Evolutionary conservation across 2,888 invertebrate species (phyloP).

Genomic region (Hemicrepidius hirtus): DNA sequence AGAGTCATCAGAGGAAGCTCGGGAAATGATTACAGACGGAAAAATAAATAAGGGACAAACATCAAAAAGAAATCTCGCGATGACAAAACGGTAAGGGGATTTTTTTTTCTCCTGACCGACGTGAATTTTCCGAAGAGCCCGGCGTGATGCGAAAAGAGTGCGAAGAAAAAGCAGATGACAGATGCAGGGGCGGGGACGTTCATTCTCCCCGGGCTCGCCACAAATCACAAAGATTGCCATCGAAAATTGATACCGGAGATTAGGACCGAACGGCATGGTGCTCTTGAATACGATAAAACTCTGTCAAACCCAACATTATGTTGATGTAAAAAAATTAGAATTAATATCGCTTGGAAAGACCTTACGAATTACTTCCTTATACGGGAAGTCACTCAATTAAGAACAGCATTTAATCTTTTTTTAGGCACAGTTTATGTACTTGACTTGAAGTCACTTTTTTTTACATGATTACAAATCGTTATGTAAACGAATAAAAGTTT

Average conservation of each 20-base stretch:
- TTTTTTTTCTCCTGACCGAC: conserved; percentile 41
- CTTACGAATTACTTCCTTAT: conserved; percentile 5
- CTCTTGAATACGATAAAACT: conserved; percentile 45
- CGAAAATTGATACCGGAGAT: conserved; percentile 54
- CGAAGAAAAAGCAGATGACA: conserved; percentile 53
- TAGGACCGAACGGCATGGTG: conserved; percentile 46
- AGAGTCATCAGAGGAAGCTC: conserved; percentile 53
- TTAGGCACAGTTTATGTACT: no score
- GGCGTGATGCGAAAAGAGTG: conserved; percentile 40
- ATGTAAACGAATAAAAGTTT: no score
- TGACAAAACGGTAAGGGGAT: conserved; percentile 50
- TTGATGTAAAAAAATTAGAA: conserved; percentile 29
- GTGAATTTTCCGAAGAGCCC: conserved; percentile 46
- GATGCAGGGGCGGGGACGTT: conserved; percentile 50
- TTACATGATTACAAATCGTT: no score
- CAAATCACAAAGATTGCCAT: conserved; percentile 54
- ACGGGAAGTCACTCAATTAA: no score
- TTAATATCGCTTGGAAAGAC: conserved; percentile 24
- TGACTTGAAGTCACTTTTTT: no score
- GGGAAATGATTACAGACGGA: conserved; percentile 54
- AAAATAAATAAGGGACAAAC: conserved; percentile 57
- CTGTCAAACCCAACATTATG: conserved; percentile 31
- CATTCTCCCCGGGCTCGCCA: conserved; percentile 51
- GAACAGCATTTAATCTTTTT: no score
- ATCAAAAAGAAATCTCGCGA: conserved; percentile 56